Evolutionary conservation across 2,797 vertebrate species (phyloP).

Genomic region (Betta splendens): DNA sequence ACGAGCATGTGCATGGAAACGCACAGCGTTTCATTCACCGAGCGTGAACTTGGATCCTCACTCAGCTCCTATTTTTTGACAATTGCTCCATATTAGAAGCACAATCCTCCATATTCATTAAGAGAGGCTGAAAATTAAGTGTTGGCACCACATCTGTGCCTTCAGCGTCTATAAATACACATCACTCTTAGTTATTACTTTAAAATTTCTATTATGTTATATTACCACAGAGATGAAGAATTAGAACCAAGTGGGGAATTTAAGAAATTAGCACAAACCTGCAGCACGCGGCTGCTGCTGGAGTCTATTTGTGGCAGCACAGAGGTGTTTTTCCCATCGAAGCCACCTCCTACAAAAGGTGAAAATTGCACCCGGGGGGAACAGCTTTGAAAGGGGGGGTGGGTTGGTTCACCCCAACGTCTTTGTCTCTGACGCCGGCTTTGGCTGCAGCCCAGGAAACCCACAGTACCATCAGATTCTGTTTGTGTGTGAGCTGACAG

Average conservation of each 20-base stretch:
- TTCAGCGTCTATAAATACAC: conserved; percentile 25
- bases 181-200: conserved; percentile 22
- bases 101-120: conserved; percentile 55
- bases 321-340: conserved; percentile 45
- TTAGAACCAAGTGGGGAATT: conserved; percentile 44
- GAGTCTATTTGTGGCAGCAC: conserved; percentile 54
- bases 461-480: conserved; percentile 23
- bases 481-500: background rate
- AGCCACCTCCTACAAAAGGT: conserved; percentile 63
- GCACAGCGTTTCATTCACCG: conserved; percentile 48
- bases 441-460: conserved; percentile 25
- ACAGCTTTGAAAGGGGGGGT: conserved; percentile 18
- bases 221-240: conserved; percentile 25
- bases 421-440: conserved; percentile 40
- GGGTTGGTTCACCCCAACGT: conserved; percentile 9
- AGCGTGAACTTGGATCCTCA: conserved; percentile 15
- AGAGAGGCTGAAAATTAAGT: conserved; percentile 58
- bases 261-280: conserved; percentile 34
- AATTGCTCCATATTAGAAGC: conserved; percentile 60
- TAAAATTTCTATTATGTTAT: conserved; percentile 43
- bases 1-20: conserved; percentile 8
- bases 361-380: conserved; percentile 68
- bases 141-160: conserved; percentile 51
- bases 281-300: conserved; percentile 31
- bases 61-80: conserved; percentile 40